Evolutionary conservation across 1,140 invertebrate species (phyloP).

Genomic region (Cyclargus thomasi): DNA sequence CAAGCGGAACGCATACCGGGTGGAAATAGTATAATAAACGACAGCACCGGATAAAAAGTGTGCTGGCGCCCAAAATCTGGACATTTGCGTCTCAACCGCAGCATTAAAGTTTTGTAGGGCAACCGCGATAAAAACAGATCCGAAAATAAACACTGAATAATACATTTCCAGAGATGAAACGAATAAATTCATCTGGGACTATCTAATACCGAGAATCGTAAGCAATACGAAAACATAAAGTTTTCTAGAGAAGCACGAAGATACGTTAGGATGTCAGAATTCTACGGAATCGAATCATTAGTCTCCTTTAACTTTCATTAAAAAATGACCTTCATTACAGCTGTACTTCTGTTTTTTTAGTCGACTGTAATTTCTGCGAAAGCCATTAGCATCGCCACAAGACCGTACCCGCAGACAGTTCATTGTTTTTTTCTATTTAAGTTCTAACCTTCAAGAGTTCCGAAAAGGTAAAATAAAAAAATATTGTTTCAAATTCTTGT

Average conservation of each 20-base stretch:
- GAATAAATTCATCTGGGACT: neutral
- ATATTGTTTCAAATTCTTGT: neutral
- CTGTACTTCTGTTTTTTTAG: neutral
- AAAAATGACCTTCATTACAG: neutral
- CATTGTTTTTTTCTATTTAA: neutral
- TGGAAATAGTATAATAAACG: constrained; percentile 18
- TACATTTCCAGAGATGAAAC: neutral
- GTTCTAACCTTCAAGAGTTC: neutral
- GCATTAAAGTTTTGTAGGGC: neutral
- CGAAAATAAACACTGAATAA: neutral
- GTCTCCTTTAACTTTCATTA: neutral
- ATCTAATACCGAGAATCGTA: neutral
- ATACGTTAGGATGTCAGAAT: neutral
- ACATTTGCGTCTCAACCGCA: constrained; percentile 3
- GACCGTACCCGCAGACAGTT: neutral
- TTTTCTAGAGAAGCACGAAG: neutral
- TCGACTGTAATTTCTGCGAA: neutral
- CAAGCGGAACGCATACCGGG: constrained; percentile 41
- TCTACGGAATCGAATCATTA: neutral
- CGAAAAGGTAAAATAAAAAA: no score
- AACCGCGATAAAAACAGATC: neutral
- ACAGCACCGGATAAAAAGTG: constrained; percentile 5
- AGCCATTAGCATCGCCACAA: neutral
- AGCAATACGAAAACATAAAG: neutral
- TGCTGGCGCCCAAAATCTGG: neutral